Evolutionary conservation across 2,888 invertebrate genomes (phyloP).

Genomic region (Saturnia pavonia): DNA sequence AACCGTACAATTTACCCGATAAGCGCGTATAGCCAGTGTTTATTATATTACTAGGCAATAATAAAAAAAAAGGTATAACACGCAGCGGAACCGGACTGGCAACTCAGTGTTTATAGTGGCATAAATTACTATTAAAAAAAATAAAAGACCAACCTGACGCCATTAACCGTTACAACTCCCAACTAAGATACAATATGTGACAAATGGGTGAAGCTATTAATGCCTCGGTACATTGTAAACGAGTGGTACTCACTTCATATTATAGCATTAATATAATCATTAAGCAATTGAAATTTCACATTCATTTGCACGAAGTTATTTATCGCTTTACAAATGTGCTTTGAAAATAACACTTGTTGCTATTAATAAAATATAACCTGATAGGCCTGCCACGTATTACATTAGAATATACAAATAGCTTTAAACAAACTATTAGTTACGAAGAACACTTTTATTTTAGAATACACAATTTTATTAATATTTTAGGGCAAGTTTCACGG

Average conservation of each 20-base stretch:
- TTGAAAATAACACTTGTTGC: slow-evolving; percentile 2
- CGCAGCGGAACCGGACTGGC: slow-evolving; percentile 37
- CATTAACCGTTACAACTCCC: slow-evolving; percentile 59
- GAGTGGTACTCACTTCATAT: not conserved
- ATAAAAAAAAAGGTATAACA: slow-evolving; percentile 24
- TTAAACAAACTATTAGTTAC: too few relatives aligned
- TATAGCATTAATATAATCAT: not conserved
- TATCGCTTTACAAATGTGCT: not conserved
- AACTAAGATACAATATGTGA: slow-evolving; percentile 24
- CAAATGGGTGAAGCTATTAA: slow-evolving; percentile 2
- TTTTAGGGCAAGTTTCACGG: too few relatives aligned
- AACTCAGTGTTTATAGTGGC: slow-evolving; percentile 44
- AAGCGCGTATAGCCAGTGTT: slow-evolving; percentile 17
- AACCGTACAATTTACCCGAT: slow-evolving; percentile 13
- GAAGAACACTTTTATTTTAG: too few relatives aligned
- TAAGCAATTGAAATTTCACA: not conserved
- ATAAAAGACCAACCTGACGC: slow-evolving; percentile 43
- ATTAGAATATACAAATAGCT: too few relatives aligned
- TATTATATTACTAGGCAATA: slow-evolving; percentile 38
- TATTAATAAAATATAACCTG: not conserved
- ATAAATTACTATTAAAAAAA: slow-evolving; percentile 57
- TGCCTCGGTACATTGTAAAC: slow-evolving; percentile 6
- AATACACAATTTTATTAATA: too few relatives aligned
- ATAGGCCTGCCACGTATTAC: not conserved
- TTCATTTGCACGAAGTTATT: slow-evolving; percentile 8